A percentile compares a stretch with the other conserved stretches of the same genome.
Evolutionary conservation across 2,888 invertebrate genomes (phyloP).

Genomic region (Drosophila putrida): DNA sequence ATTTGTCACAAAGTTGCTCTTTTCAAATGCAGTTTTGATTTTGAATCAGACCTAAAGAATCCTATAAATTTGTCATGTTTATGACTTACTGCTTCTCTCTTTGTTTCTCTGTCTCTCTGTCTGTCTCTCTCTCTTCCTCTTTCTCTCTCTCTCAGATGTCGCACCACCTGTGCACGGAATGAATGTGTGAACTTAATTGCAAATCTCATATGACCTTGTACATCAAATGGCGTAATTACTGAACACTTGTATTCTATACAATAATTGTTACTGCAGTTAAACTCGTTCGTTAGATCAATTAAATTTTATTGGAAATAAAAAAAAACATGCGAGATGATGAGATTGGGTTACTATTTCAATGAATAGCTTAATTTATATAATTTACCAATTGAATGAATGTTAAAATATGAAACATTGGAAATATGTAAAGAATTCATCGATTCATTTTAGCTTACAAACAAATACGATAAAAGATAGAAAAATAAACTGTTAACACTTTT

Average conservation of each 20-base stretch:
- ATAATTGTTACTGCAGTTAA: constrained; percentile 28
- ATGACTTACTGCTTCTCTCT: background rate
- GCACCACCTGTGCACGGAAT: constrained; percentile 7
- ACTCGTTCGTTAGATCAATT: constrained; percentile 42
- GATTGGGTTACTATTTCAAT: constrained; percentile 1
- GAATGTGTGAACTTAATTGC: constrained; percentile 18
- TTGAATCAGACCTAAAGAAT: background rate
- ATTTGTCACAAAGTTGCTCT: background rate
- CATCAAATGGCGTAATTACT: constrained; percentile 9
- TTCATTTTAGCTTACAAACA: constrained; percentile 5
- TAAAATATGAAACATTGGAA: background rate
- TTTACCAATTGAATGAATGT: constrained; percentile 1
- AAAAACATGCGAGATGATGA: background rate
- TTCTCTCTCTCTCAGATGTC: background rate
- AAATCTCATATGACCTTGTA: constrained; percentile 26
- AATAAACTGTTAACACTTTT: constrained; percentile 26
- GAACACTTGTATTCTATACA: constrained; percentile 5
- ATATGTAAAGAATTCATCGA: background rate
- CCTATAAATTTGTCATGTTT: background rate
- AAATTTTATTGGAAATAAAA: background rate
- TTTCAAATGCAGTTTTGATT: background rate
- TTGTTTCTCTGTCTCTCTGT: background rate
- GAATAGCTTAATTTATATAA: constrained; percentile 1
- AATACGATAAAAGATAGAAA: background rate
- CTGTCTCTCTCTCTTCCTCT: background rate